Evolutionary conservation across 2,888 invertebrate genomes (phyloP), one percentile per base, ranked within the genome.

Genomic region (Monoplex corrugatus): DNA sequence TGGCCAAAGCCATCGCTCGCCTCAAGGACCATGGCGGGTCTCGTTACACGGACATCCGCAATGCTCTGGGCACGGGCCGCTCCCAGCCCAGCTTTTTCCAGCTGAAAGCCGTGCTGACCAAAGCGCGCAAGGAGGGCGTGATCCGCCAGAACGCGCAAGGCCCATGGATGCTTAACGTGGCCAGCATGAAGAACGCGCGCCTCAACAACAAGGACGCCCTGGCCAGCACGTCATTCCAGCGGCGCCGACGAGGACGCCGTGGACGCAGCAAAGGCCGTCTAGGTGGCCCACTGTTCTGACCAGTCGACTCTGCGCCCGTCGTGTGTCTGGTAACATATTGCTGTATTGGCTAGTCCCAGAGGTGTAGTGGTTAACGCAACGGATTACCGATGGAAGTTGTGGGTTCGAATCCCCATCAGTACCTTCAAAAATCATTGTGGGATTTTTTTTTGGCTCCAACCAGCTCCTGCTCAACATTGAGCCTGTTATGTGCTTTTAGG

Each of bases 261-360:
- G 19, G 45, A 68, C 50, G 90, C 89, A 35, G 90, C 89, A 32
- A 19, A 57, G 16, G 72, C 40, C 44, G 89, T 87, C 40, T n/a
- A n/a, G n/a, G n/a, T n/a, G n/a, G n/a, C n/a, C n/a, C n/a, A n/a
- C n/a, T n/a, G n/a, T n/a, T n/a, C n/a, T n/a, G n/a, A n/a, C n/a
- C n/a, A n/a, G n/a, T n/a, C n/a, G n/a, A n/a, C n/a, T n/a, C n/a
- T n/a, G n/a, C n/a, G n/a, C n/a, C n/a, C n/a, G n/a, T n/a, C n/a
- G n/a, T n/a, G n/a, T n/a, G n/a, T n/a, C n/a, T n/a, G n/a, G n/a
- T n/a, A n/a, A n/a, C n/a, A n/a, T n/a, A n/a, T n/a, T n/a, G n/a
- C n/a, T n/a, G n/a, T n/a, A n/a, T n/a, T n/a, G n/a, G n/a, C n/a
- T n/a, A n/a, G n/a, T n/a, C n/a, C n/a, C n/a, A n/a, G n/a, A n/a